Conservation (phyloP, 2,113 vertebrate genomes). For the Psilopogon haemacephalus region DNA sequence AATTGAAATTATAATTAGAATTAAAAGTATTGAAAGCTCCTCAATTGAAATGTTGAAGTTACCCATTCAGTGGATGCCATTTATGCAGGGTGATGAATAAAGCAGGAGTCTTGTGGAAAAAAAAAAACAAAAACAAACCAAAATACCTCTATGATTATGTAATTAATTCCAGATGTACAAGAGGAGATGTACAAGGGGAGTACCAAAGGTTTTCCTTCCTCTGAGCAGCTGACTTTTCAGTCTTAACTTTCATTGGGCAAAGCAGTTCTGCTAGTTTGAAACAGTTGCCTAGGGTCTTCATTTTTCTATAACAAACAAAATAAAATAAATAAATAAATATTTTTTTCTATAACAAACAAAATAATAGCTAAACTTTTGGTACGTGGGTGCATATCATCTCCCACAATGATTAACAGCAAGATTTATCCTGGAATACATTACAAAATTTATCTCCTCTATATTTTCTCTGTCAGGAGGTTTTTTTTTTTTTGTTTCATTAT, state of each 20-base stretch:
- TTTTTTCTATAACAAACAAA: neutral
- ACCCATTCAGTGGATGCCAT: neutral
- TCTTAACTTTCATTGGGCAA: neutral
- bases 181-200: neutral
- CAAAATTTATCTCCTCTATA: neutral
- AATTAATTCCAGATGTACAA: constrained; percentile 11
- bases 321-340: no score
- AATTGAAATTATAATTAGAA: no score
- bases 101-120: neutral
- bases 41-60: constrained; percentile 36
- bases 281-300: neutral
- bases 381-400: neutral
- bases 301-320: no score
- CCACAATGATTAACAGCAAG: neutral
- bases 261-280: neutral
- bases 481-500: neutral
- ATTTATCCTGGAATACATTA: neutral
- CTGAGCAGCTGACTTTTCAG: constrained; percentile 20
- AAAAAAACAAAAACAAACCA: no score
- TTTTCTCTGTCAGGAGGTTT: neutral
- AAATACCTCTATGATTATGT: constrained; percentile 15
- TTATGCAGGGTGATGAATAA: neutral
- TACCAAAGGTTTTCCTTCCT: neutral
- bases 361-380: neutral
- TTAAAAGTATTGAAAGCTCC: constrained; percentile 33